A percentile compares a stretch with the other conserved stretches of the same genome.
These are phyloP conservation scores for Caenorhabditis zanzibari DNA, from an alignment of 2,888 invertebrate species.

Conservation along the genomic window DNA sequence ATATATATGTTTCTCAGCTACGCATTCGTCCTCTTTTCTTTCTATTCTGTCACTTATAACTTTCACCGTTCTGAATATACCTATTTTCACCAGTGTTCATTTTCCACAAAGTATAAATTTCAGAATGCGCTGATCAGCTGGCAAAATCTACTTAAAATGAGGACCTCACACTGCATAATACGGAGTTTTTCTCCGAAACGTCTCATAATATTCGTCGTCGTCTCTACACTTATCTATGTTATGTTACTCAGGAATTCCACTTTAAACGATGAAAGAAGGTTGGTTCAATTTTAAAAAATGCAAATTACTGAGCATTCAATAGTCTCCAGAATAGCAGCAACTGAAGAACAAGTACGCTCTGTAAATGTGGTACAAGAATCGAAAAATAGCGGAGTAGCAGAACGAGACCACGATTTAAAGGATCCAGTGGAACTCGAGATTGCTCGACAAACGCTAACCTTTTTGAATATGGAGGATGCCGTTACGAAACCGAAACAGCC, in stretches of 20 bases:
- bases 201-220: conserved; percentile 57
- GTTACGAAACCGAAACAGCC: conserved; percentile 43
- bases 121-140: conserved; percentile 30
- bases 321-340: conserved; percentile 57
- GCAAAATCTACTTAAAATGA: conserved; percentile 44
- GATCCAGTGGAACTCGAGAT: conserved; percentile 63
- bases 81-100: neutral
- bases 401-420: conserved; percentile 43
- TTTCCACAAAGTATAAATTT: neutral
- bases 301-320: conserved; percentile 18
- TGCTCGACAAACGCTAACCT: conserved; percentile 64
- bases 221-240: conserved; percentile 59
- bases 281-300: neutral
- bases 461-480: conserved; percentile 65
- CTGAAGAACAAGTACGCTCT: conserved; percentile 49
- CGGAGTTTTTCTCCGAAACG: conserved; percentile 65
- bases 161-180: conserved; percentile 54
- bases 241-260: conserved; percentile 53
- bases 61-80: conserved; percentile 27
- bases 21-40: conserved; percentile 34
- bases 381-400: conserved; percentile 35
- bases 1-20: conserved; percentile 41
- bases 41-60: conserved; percentile 20
- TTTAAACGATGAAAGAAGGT: conserved; percentile 62
- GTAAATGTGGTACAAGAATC: conserved; percentile 32